Evolutionary conservation across 2,888 invertebrate genomes (phyloP), one percentile per base, ranked within the genome.

Genomic region (Erebia palarica): DNA sequence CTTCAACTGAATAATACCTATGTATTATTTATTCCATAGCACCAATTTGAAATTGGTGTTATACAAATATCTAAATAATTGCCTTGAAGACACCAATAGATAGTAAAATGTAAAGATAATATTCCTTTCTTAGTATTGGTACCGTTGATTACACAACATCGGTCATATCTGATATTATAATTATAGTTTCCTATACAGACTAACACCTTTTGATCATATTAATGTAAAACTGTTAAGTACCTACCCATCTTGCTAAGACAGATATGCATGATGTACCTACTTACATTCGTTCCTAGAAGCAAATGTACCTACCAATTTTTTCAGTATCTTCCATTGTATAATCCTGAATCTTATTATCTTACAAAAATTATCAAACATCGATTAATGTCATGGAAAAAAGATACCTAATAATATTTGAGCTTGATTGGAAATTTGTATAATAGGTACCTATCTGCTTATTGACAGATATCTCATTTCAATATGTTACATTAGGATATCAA

Each of bases 361-460:
- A 47, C 53, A 57, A 16, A 27, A 55, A 8, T 75, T 78, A 80
- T 80, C 77, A 69, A 79, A 79, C 84, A 86, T 81, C 82, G 80
- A 88, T 86, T 88, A 86, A 85, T 85, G 84, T 84, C 84, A 86
- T 78, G 85, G 83, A 71, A 73, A 76, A 65, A 74, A 79, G 79
- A n/a, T n/a, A n/a, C n/a, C n/a, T 58, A 60, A 44, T 53, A 18
- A 55, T 55, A 10, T n/a, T 21, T 14, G 63, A 64, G 65, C 36
- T 68, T 68, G 36, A 55, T 53, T 61, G n/a, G 18, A 47, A 65
- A 55, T 14, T 68, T 65, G 49, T 57, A 58, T 47, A 61, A 47
- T 47, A 61, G 11, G 47, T 61, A 47, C 4, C n/a, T 60, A 10
- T 1, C 16, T 18, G 47, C 5, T 47, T 47, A 21, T 49, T 21